phyloP scores from a whole-genome alignment of 2,888 invertebrate genomes.

The Luffia ferchaultella region DNA sequence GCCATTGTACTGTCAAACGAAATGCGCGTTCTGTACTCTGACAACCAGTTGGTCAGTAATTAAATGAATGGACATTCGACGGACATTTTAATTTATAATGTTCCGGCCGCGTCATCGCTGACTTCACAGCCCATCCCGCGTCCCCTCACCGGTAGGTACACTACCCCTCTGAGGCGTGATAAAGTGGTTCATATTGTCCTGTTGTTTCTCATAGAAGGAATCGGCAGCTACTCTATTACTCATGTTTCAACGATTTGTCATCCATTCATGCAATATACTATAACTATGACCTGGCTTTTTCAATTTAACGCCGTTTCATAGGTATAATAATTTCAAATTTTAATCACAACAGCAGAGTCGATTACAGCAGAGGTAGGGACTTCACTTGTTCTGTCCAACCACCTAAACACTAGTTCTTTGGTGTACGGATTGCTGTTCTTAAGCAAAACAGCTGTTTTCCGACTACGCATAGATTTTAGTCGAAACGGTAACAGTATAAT shows the following conservation, averaged over 20 bases:
- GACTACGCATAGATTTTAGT: too few species aligned
- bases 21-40: background rate
- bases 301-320: slow-evolving; percentile 2
- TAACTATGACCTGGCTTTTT: slow-evolving; percentile 1
- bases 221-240: background rate
- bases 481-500: too few species aligned
- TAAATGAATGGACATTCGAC: background rate
- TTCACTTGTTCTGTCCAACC: too few species aligned
- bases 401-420: too few species aligned
- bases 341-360: too few species aligned
- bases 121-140: background rate
- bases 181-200: too few species aligned
- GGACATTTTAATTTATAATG: background rate
- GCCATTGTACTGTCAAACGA: slow-evolving; percentile 15
- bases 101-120: background rate
- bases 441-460: too few species aligned
- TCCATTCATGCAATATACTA: background rate
- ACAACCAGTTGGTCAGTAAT: background rate
- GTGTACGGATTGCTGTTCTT: too few species aligned
- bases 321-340: slow-evolving; percentile 3
- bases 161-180: too few species aligned
- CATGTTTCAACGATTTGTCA: slow-evolving; percentile 1
- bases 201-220: background rate
- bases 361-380: too few species aligned
- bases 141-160: too few species aligned